Conservation (phyloP, 2,888 invertebrate genomes). For the Melanophora roralis region DNA sequence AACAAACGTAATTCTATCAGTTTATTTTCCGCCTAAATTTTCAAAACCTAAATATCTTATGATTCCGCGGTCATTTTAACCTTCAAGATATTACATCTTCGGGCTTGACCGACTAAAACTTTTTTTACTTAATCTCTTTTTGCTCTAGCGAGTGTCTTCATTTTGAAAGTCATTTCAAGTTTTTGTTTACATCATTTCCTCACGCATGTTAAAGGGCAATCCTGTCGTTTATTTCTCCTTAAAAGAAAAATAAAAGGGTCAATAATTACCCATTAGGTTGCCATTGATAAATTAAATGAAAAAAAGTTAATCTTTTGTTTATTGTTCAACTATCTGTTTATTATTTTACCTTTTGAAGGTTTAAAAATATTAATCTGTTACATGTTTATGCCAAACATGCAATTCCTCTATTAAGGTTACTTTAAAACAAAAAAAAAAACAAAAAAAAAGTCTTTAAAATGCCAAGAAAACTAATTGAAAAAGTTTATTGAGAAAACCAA, state of each 20-base stretch:
- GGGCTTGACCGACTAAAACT: too few species aligned
- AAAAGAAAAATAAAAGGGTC: conserved; percentile 5
- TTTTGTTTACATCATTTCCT: not conserved
- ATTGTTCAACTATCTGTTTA: not conserved
- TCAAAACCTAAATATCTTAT: too few species aligned
- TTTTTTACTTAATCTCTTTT: too few species aligned
- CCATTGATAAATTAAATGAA: not conserved
- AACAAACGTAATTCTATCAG: too few species aligned
- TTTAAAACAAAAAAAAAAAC: not conserved
- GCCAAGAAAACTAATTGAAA: too few species aligned
- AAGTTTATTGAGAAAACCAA: not conserved
- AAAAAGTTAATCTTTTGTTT: conserved; percentile 3
- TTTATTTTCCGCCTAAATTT: too few species aligned
- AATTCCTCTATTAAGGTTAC: conserved; percentile 40
- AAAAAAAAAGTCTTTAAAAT: too few species aligned
- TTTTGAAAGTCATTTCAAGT: too few species aligned
- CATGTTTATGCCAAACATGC: conserved; percentile 34
- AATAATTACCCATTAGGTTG: conserved; percentile 8
- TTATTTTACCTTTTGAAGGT: not conserved
- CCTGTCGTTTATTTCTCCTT: not conserved
- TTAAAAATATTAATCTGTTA: conserved; percentile 23
- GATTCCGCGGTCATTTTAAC: too few species aligned
- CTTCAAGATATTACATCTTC: too few species aligned
- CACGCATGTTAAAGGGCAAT: conserved; percentile 3
- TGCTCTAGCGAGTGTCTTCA: too few species aligned